Evolutionary conservation across 2,113 vertebrate species (phyloP).

Genomic region (Lamprologus sp.): DNA sequence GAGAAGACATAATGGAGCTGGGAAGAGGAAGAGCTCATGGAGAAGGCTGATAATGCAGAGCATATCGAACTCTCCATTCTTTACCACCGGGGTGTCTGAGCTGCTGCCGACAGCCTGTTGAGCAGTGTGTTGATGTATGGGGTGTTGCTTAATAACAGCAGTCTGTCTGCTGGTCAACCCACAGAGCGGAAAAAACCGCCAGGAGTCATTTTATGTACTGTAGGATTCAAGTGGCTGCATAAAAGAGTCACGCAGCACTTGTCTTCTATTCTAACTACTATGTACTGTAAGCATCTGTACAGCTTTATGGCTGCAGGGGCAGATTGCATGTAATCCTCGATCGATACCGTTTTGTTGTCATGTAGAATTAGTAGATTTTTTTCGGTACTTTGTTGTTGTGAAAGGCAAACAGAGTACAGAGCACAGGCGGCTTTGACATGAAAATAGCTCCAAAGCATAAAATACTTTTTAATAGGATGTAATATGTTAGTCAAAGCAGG

Average conservation of each 20-base stretch:
- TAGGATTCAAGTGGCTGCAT: not conserved
- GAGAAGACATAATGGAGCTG: not conserved
- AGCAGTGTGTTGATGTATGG: constrained; percentile 43
- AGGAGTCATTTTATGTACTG: not conserved
- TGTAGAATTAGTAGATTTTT: not conserved
- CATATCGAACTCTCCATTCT: not conserved
- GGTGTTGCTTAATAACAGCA: constrained; percentile 1
- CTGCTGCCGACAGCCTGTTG: constrained; percentile 12
- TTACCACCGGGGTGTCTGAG: not conserved
- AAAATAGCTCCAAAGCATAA: not conserved
- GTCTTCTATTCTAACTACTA: not conserved
- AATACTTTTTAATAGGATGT: not conserved
- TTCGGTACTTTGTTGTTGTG: fast-evolving
- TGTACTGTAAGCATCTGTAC: not conserved
- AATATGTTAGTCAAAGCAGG: not conserved
- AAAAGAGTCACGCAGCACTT: not conserved
- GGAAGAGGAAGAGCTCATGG: not conserved
- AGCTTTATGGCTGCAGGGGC: not conserved
- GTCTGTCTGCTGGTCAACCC: not conserved
- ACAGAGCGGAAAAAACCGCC: not conserved
- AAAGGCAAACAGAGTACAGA: not conserved
- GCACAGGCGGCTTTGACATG: not conserved
- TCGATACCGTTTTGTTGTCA: fast-evolving
- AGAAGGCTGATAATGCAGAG: constrained; percentile 19
- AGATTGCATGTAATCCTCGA: fast-evolving